Evolutionary conservation across 2,797 vertebrate genomes (phyloP).

Genomic region (Catostomus latipinnis): DNA sequence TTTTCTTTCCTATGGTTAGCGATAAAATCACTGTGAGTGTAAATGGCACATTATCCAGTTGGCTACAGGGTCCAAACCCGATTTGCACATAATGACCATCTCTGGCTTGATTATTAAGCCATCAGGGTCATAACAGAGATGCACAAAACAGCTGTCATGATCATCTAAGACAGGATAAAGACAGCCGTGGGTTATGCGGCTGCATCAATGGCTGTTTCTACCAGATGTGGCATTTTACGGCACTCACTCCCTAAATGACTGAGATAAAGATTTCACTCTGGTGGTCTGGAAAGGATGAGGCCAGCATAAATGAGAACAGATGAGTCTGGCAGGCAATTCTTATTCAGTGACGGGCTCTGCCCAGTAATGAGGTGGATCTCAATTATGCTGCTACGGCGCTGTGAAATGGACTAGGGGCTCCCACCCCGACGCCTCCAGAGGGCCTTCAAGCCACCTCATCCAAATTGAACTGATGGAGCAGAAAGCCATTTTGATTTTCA

Average conservation of each 20-base stretch:
- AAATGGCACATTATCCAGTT: neutral
- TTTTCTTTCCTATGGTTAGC: too few relatives aligned
- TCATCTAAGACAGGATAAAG: slow-evolving; percentile 25
- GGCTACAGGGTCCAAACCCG: neutral
- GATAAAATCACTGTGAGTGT: too few relatives aligned
- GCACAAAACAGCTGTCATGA: slow-evolving; percentile 25
- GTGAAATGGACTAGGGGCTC: slow-evolving; percentile 55
- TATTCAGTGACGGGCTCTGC: slow-evolving; percentile 48
- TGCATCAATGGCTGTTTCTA: slow-evolving; percentile 23
- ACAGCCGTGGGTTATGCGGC: slow-evolving; percentile 24
- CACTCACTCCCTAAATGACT: slow-evolving; percentile 29
- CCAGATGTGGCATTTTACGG: slow-evolving; percentile 22
- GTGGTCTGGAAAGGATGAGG: slow-evolving; percentile 45
- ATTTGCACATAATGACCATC: neutral
- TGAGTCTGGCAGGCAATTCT: slow-evolving; percentile 54
- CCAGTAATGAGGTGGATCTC: slow-evolving; percentile 63
- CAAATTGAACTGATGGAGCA: slow-evolving; percentile 64
- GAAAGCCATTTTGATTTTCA: slow-evolving; percentile 64
- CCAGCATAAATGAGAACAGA: slow-evolving; percentile 55
- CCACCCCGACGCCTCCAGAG: slow-evolving; percentile 49
- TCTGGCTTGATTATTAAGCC: neutral
- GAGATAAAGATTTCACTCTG: slow-evolving; percentile 52
- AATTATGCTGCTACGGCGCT: slow-evolving; percentile 53
- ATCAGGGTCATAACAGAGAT: slow-evolving; percentile 14
- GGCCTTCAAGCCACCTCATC: slow-evolving; percentile 55